These are phyloP conservation scores for Vidua chalybeata DNA, from an alignment of 2,113 vertebrate genomes.

Conservation along the genomic window DNA sequence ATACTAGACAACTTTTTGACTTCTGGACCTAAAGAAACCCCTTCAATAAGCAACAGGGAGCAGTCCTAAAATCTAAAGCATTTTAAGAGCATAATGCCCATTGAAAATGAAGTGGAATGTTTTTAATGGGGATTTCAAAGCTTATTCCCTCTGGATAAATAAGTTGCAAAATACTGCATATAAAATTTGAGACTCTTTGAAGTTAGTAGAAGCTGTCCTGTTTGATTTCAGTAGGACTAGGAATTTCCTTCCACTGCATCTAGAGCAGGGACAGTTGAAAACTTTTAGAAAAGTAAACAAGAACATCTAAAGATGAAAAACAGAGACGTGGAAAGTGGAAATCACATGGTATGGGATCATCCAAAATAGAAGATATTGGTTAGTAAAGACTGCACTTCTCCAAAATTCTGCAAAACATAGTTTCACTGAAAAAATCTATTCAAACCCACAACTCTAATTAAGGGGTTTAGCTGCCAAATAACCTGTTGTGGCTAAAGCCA, in stretches of 20 bases:
- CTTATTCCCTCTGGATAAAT: conserved; percentile 26
- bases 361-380: conserved; percentile 67
- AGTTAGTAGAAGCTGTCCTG: neutral
- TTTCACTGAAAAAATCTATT: conserved; percentile 73
- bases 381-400: conserved; percentile 62
- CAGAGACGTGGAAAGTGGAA: conserved; percentile 34
- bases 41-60: neutral
- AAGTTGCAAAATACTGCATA: neutral
- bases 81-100: neutral
- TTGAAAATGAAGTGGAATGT: neutral
- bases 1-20: neutral
- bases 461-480: conserved; percentile 76
- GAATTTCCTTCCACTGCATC: neutral
- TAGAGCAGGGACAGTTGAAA: neutral
- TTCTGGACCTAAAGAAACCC: neutral
- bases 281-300: conserved; percentile 18
- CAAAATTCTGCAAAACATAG: conserved; percentile 58
- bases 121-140: conserved; percentile 28
- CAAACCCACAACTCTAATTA: conserved; percentile 74
- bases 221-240: neutral
- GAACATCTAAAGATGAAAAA: conserved; percentile 16
- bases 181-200: conserved; percentile 31
- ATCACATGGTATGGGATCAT: conserved; percentile 39
- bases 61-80: neutral
- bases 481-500: conserved; percentile 74